Percentiles rank a stretch among this genome's conserved stretches.
Conservation (phyloP, 2,888 invertebrate species). For the Agrotis exclamationis region DNA sequence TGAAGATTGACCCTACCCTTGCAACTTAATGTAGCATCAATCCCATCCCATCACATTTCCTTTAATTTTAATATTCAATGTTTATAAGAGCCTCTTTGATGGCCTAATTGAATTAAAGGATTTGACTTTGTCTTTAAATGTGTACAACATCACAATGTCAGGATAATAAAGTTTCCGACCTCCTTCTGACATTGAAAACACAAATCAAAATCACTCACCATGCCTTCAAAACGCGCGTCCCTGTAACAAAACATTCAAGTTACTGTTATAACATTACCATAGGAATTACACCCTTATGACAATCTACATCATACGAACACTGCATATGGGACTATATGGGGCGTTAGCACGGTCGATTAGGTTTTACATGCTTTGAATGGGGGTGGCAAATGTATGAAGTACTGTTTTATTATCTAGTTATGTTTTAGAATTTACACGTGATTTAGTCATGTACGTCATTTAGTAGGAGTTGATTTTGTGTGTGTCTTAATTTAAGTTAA, state of each 20-base stretch:
- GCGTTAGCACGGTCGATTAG: constrained; percentile 54
- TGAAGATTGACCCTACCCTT: too few species aligned
- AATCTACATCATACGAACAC: constrained; percentile 23
- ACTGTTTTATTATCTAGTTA: constrained; percentile 28
- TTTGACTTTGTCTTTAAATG: too few species aligned
- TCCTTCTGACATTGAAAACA: constrained; percentile 35
- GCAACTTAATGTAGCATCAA: too few species aligned
- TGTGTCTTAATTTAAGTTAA: neutral
- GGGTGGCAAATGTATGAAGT: constrained; percentile 24
- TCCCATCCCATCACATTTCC: too few species aligned
- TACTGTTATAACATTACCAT: constrained; percentile 71
- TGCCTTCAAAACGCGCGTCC: constrained; percentile 55
- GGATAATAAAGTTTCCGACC: too few species aligned
- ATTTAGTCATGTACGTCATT: constrained; percentile 21
- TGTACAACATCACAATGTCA: too few species aligned
- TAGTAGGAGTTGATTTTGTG: neutral
- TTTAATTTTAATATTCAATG: too few species aligned
- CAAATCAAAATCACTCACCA: constrained; percentile 69
- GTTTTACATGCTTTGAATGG: constrained; percentile 51
- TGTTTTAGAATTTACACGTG: constrained; percentile 4
- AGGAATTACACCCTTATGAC: constrained; percentile 59
- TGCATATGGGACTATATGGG: constrained; percentile 32
- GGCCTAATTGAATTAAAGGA: too few species aligned
- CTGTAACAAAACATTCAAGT: constrained; percentile 75
- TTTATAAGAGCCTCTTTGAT: too few species aligned